Evolutionary conservation across 2,797 vertebrate genomes (phyloP), one percentile per base, ranked within the genome.

Genomic region (Psittacula echo): DNA sequence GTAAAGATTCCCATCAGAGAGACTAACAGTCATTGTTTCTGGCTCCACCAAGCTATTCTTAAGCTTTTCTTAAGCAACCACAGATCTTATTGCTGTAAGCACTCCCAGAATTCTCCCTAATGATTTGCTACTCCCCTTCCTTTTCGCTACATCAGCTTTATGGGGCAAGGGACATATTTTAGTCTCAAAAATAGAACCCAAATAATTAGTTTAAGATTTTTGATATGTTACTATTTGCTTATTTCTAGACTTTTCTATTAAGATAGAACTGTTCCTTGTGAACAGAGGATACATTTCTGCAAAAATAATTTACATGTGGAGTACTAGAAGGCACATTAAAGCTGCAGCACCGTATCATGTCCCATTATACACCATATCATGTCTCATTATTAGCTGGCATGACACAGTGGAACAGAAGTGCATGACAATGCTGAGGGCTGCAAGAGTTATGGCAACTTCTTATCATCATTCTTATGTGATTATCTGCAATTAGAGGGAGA

Each of bases 21-120:
- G 74, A 80, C 90, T 94, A 94, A 58, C 47, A 76, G 87, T 75
- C 71, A 67, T 58, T 22, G 64, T 74, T 95, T 89, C 95, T 96
- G 93, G 90, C 94, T 97, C 56, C 65, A 68, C 29, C 48, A 61
- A 92, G 74, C 56, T 50, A 61, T 48, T 95, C 64, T 87, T 79
- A 61, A 89, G 64, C n/a, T 79, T 79, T 61, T 93, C 88, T 96
- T 95, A 70, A 93, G 88, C 75, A 95, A 92, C 71, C 92, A 85
- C 71, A 83, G 92, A 94, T 82, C 56, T 85, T 64, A 21, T 74
- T 85, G 68, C 86, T 89, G 71, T 47, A 92, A 94, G 44, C 16
- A 23, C 62, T 96, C 84, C 78, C 80, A 95, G 74, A 87, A 85
- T 45, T 85, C 32, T 93, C 88, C 96, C 92, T 83, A 67, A 85